Evolutionary conservation across 1,140 invertebrate genomes (phyloP).

Genomic region (Ceratina australensis): DNA sequence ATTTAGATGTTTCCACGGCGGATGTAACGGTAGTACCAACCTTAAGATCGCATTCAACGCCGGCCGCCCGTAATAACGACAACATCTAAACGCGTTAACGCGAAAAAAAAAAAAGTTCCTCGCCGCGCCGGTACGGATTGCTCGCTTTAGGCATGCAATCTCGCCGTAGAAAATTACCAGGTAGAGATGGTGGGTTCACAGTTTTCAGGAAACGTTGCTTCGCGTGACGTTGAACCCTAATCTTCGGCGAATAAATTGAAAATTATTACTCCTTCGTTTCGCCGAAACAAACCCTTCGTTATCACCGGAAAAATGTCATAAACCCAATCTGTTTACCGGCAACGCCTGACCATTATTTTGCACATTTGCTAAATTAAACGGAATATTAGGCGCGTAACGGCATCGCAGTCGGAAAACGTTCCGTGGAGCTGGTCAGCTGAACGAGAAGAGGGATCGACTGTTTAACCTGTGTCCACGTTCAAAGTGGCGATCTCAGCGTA

Average conservation of each 20-base stretch:
- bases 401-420: neutral
- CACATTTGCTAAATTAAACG: too few species aligned
- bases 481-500: conserved; percentile 59
- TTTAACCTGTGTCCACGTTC: conserved; percentile 45
- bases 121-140: conserved; percentile 13
- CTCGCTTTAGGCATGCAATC: conserved; percentile 46
- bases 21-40: neutral
- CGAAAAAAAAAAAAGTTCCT: conserved; percentile 34
- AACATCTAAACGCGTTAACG: conserved; percentile 29
- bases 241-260: conserved; percentile 38
- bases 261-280: conserved; percentile 20
- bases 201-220: conserved; percentile 36
- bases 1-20: conserved; percentile 37
- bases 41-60: neutral
- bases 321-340: too few species aligned
- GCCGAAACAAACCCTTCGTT: neutral
- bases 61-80: conserved; percentile 23
- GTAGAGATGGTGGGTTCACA: conserved; percentile 25
- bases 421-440: neutral
- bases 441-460: neutral
- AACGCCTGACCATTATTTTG: neutral
- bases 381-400: too few species aligned
- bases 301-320: neutral
- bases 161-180: conserved; percentile 33
- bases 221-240: conserved; percentile 34